These are phyloP conservation scores for Drosophila borealis DNA, from an alignment of 2,888 invertebrate species.

Conservation along the genomic window DNA sequence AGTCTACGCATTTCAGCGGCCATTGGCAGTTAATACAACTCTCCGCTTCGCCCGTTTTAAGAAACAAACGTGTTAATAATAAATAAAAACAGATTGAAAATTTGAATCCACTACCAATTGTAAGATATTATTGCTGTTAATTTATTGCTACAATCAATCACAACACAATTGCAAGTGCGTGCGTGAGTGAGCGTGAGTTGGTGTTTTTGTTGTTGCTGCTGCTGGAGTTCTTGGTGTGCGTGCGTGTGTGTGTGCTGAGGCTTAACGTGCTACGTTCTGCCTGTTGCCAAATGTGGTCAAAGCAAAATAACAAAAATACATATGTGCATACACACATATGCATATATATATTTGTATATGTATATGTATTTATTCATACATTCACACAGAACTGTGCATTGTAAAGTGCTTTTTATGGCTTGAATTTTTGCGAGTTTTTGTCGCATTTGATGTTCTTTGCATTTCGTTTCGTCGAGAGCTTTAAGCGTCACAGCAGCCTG, in stretches of 20 bases:
- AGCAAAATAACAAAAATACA: slow-evolving; percentile 67
- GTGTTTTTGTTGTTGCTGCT: slow-evolving; percentile 31
- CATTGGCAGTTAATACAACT: slow-evolving; percentile 32
- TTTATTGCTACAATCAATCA: slow-evolving; percentile 59
- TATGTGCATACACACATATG: slow-evolving; percentile 11
- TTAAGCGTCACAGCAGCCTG: slow-evolving; percentile 15
- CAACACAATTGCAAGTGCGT: slow-evolving; percentile 51
- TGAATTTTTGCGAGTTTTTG: slow-evolving; percentile 50
- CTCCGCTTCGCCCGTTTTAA: background rate
- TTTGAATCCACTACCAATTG: slow-evolving; percentile 52
- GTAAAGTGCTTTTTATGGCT: slow-evolving; percentile 76
- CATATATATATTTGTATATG: background rate
- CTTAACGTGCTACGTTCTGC: slow-evolving; percentile 65
- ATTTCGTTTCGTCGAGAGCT: slow-evolving; percentile 23
- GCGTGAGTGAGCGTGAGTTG: slow-evolving; percentile 47
- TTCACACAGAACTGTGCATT: slow-evolving; percentile 47
- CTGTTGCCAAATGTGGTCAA: slow-evolving; percentile 82
- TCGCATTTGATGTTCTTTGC: slow-evolving; percentile 42
- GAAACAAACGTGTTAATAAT: slow-evolving; percentile 56
- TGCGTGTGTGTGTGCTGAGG: slow-evolving; percentile 42
- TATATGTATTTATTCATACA: slow-evolving; percentile 10
- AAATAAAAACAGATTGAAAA: slow-evolving; percentile 36
- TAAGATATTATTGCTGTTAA: slow-evolving; percentile 62
- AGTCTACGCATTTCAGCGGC: slow-evolving; percentile 58
- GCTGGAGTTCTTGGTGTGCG: slow-evolving; percentile 45